These are phyloP conservation scores for Paracentrotus lividus DNA, from an alignment of 53 echinoderm and acorn worm genomes.

Conservation along the genomic window DNA sequence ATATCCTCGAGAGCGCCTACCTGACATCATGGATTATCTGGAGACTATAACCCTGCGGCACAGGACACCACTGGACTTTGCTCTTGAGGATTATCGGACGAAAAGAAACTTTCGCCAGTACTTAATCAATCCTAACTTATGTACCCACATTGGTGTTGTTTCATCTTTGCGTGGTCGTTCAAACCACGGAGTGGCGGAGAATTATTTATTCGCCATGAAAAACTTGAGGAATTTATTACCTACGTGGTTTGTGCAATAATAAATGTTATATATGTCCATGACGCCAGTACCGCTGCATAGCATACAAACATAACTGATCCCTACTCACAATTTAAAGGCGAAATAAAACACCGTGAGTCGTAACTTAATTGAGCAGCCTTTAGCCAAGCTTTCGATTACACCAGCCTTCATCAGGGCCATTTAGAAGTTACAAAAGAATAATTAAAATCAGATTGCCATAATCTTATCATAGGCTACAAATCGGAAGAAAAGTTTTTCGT, in stretches of 20 bases:
- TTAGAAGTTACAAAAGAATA: too few relatives aligned
- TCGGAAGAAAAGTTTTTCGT: too few relatives aligned
- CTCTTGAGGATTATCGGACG: background rate
- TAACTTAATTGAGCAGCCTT: too few relatives aligned
- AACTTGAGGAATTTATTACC: background rate
- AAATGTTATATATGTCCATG: too few relatives aligned
- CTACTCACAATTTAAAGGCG: too few relatives aligned
- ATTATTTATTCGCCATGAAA: background rate
- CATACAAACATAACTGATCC: too few relatives aligned
- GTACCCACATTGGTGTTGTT: background rate
- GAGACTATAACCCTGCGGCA: background rate
- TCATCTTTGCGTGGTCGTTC: background rate
- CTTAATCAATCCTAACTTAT: background rate
- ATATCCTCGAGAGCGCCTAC: background rate
- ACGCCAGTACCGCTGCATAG: too few relatives aligned
- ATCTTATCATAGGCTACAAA: too few relatives aligned
- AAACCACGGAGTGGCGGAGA: background rate
- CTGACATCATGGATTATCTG: background rate
- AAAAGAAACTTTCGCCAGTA: background rate
- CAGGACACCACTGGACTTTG: background rate
- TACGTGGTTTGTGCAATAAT: background rate
- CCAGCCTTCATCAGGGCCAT: too few relatives aligned
- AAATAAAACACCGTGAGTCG: too few relatives aligned
- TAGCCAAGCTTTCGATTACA: too few relatives aligned
- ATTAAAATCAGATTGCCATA: too few relatives aligned